Evolutionary conservation across 2,797 vertebrate genomes (phyloP), one percentile per base, ranked within the genome.

Genomic region (Pantherophis vulpinus): DNA sequence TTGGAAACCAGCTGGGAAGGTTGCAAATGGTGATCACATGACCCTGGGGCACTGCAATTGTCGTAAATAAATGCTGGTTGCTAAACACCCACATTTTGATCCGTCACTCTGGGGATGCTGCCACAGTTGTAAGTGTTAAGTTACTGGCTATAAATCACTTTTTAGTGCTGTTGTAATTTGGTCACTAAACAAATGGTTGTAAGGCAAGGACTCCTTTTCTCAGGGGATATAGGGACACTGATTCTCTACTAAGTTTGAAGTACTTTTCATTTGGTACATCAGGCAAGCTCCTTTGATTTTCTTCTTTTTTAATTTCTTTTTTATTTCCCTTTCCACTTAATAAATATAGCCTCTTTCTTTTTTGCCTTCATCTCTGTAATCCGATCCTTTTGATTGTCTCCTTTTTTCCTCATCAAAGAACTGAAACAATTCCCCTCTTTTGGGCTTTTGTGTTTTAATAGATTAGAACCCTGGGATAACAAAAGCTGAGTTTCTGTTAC

Each of bases 281-380:
- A 92, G 13, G 86, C 47, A 92, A 90, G 90, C 66, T 86, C 18
- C 47, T 55, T 14, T 60, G 23, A 58, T 86, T 91, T 93, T 92
- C 90, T 96, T 93, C 92, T n/a, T 54, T 92, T 25, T 58, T 5
- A 5, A 94, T 94, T 91, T 89, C 5, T 61, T 60, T 59, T 91
- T 79, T 58, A 54, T 86, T 94, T 2, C 92, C 59, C 90, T 25
- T 86, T 56, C 32, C 55, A 25, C 32, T 54, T 25, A 79, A 42
- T 10, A 8, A 37, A 37, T 79, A n/a, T 79, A n/a, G 59, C 27
- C 27, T 92, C 92, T 95, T 58, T 86, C 25, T 37, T 29, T 58
- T 59, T 61, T 58, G 23, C 60, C 93, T 74, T 90, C 1, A 3
- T 23, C 23, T 86, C 20, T 54, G 1, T 91, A 23, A 16, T 23